A percentile compares a stretch with the other conserved stretches of the same genome.
Conservation (phyloP, 2,888 invertebrate species). For the Melinaea marsaeus region DNA sequence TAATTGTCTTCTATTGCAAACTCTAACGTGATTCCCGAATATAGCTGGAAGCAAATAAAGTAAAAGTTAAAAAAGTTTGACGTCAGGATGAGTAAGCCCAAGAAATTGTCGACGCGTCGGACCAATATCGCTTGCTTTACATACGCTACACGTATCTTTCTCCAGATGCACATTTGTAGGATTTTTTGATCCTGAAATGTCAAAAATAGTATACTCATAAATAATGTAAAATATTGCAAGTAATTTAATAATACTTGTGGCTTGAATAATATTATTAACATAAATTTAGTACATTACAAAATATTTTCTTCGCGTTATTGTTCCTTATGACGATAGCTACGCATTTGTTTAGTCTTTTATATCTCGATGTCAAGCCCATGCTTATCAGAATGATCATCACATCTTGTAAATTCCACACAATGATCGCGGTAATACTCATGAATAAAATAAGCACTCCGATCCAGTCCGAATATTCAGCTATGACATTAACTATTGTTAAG, state of each 20-base stretch:
- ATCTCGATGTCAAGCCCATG: constrained; percentile 80
- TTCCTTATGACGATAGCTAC: constrained; percentile 40
- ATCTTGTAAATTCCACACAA: constrained; percentile 84
- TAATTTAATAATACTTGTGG: no score
- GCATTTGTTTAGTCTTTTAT: constrained; percentile 77
- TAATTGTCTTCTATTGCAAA: background rate
- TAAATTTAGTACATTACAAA: constrained; percentile 32
- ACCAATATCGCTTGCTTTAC: constrained; percentile 74
- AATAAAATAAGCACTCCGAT: constrained; percentile 59
- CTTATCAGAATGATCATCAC: constrained; percentile 82
- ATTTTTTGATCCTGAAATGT: background rate
- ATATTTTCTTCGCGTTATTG: constrained; percentile 36
- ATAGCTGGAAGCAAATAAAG: constrained; percentile 84
- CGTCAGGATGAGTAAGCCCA: constrained; percentile 79
- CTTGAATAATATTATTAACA: background rate
- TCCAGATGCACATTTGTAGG: background rate
- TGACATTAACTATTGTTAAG: constrained; percentile 21
- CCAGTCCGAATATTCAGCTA: constrained; percentile 53
- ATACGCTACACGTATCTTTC: background rate
- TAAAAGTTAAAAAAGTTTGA: constrained; percentile 83
- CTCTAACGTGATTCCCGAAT: constrained; percentile 81
- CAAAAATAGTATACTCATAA: background rate
- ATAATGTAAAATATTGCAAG: no score
- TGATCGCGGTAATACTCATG: constrained; percentile 74
- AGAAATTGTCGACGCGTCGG: constrained; percentile 73